Base-by-base conservation (phyloP, 2,888 invertebrate genomes). In the Aphodius granarius region DNA sequence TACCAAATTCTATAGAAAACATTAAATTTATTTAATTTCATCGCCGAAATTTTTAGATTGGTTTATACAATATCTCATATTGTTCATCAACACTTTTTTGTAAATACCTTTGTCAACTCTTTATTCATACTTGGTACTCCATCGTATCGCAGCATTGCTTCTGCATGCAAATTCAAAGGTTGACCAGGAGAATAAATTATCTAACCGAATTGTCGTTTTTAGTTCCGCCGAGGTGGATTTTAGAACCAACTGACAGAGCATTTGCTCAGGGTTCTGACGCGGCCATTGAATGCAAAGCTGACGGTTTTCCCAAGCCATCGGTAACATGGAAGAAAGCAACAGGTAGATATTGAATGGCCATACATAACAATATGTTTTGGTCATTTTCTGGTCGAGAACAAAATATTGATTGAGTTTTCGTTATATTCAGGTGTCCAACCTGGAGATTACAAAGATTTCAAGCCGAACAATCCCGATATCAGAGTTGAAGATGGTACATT, bases 151-250 rank as follows among this genome's bases (percentile, higher is more conserved):
- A 68, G 68, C 65, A 71, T 68, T 43, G 76, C 75, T 75, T 75
- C 68, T 68, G 75, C 75, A 75, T 75, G 75, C 68, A 1, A n/a
- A 21, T 18, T 71, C 62, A 63, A 71, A 43, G 13, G 17, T 19
- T 17, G 18, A 16, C 17, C n/a, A 17, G 18, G 63, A 75, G 66
- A 19, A 16, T 21, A 22, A 16, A 13, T 66, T 66, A 72, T 68
- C 75, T 73, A 75, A 73, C 68, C 68, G 21, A 20, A 68, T 21
- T 5, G n/a, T 74, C 65, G 65, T 81, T 90, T 92, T 90, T 92
- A 97, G 97, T 97, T 85, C 97, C 97, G 83, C 97, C 97, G 79
- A 95, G 97, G 88, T 97, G 97, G 97, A 97, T 96, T 88, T 89
- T 97, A 84, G 96, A 97, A 88, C 97, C 97, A 74, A 96, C 96